Conservation (phyloP, 1,140 invertebrate genomes). For the Sminthurides bifidus region DNA sequence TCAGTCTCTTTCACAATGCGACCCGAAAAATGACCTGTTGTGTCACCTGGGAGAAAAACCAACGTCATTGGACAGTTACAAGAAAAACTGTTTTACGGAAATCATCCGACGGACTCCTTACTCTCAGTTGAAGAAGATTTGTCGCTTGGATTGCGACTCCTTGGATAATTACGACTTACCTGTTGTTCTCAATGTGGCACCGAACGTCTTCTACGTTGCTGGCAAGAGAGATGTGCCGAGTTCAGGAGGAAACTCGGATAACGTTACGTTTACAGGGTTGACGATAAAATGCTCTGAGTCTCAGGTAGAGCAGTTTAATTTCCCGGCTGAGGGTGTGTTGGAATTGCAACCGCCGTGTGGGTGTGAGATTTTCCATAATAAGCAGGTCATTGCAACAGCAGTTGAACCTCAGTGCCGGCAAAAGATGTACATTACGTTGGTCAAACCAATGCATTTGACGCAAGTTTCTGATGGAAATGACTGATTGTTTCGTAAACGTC, state of each 20-base stretch:
- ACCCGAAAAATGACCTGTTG: background rate
- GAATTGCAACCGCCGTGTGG: background rate
- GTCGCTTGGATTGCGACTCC: background rate
- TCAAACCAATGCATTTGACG: constrained; percentile 1
- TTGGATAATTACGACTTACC: background rate
- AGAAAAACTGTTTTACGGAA: constrained; percentile 1
- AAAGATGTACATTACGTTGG: background rate
- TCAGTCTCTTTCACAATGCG: background rate
- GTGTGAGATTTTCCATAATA: background rate
- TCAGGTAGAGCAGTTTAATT: background rate
- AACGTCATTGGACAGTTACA: background rate
- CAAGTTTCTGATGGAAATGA: too few relatives aligned
- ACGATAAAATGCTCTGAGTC: background rate
- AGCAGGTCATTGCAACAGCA: too few relatives aligned
- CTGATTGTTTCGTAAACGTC: too few relatives aligned
- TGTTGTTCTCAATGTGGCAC: background rate
- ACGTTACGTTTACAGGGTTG: too few relatives aligned
- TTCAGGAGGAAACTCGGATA: too few relatives aligned
- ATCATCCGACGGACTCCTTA: background rate
- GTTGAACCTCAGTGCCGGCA: background rate
- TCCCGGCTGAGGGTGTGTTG: background rate
- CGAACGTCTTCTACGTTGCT: background rate
- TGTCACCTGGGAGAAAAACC: background rate
- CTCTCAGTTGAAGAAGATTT: background rate
- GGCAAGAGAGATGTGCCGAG: background rate